Evolutionary conservation across 2,113 vertebrate genomes (phyloP).

Genomic region (Semicossyphus pulcher): DNA sequence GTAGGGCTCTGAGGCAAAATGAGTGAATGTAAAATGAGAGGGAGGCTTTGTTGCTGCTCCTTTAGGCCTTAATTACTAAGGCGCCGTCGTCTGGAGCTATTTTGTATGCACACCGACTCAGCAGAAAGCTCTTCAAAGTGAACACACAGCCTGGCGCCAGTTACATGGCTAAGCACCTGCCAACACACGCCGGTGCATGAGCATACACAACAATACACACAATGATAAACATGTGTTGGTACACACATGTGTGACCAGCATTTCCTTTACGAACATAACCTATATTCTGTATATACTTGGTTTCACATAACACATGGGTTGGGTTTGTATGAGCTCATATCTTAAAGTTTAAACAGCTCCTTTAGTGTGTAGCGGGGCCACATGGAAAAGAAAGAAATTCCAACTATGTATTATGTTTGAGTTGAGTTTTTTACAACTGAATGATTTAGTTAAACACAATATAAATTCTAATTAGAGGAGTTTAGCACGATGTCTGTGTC

Average conservation of each 20-base stretch:
- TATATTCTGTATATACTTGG: slow-evolving; percentile 16
- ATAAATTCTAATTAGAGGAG: no score
- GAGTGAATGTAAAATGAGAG: slow-evolving; percentile 67
- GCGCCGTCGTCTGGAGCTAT: slow-evolving; percentile 65
- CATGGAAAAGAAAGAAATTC: no score
- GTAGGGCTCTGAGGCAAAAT: slow-evolving; percentile 48
- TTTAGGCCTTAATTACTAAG: slow-evolving; percentile 79
- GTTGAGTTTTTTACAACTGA: no score
- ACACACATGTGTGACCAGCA: not conserved
- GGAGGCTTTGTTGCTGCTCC: slow-evolving; percentile 67
- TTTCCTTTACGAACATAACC: slow-evolving; percentile 1
- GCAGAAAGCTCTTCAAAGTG: slow-evolving; percentile 75
- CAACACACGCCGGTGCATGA: slow-evolving; percentile 14
- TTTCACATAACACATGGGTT: not conserved
- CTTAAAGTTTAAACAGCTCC: no score
- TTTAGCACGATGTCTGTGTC: no score
- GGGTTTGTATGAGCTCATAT: slow-evolving; percentile 11
- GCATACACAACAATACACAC: not conserved
- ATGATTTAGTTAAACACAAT: no score
- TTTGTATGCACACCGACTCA: slow-evolving; percentile 73
- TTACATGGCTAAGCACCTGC: slow-evolving; percentile 65
- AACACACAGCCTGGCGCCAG: slow-evolving; percentile 57
- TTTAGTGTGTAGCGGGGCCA: no score
- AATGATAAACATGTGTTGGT: not conserved
- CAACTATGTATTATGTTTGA: no score